A percentile compares a stretch with the other conserved stretches of the same genome.
These are phyloP conservation scores for Ceuthmochares aereus DNA, from an alignment of 2,113 vertebrate species.

Conservation along the genomic window DNA sequence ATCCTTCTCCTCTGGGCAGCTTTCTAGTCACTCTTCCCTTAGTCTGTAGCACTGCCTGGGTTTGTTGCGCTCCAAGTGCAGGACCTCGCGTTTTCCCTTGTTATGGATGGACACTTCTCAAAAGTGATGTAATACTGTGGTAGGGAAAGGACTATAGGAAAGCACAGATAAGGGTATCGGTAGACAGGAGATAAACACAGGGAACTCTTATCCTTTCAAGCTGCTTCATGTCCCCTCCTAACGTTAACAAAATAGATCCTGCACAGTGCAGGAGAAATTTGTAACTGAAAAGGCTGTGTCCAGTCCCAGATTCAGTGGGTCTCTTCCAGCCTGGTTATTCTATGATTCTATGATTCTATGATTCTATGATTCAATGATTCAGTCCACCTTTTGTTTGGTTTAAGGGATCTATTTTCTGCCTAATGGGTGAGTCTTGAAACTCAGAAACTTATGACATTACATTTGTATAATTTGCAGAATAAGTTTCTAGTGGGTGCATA, in stretches of 20 bases:
- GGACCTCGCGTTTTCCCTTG: too few relatives aligned
- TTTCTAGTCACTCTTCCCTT: too few relatives aligned
- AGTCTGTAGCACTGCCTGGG: too few relatives aligned
- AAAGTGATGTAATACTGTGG: not conserved
- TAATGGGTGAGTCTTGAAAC: not conserved
- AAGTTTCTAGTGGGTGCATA: not conserved
- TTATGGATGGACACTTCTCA: accelerated
- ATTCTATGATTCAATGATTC: too few relatives aligned
- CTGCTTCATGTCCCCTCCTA: not conserved
- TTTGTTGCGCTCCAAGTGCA: too few relatives aligned
- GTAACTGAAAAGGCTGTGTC: not conserved
- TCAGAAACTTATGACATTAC: not conserved
- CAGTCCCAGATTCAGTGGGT: too few relatives aligned
- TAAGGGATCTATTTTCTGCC: not conserved
- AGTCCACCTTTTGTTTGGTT: not conserved
- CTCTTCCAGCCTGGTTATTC: too few relatives aligned
- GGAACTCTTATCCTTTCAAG: not conserved
- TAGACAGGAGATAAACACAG: not conserved
- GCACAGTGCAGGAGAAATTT: not conserved
- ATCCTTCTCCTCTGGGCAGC: too few relatives aligned
- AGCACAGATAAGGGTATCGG: not conserved
- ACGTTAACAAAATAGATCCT: not conserved
- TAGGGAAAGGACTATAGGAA: not conserved
- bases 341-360: too few relatives aligned
- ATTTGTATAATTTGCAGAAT: not conserved